Evolutionary conservation across 2,888 invertebrate species (phyloP).

Genomic region (Leptinotarsa haldemani): DNA sequence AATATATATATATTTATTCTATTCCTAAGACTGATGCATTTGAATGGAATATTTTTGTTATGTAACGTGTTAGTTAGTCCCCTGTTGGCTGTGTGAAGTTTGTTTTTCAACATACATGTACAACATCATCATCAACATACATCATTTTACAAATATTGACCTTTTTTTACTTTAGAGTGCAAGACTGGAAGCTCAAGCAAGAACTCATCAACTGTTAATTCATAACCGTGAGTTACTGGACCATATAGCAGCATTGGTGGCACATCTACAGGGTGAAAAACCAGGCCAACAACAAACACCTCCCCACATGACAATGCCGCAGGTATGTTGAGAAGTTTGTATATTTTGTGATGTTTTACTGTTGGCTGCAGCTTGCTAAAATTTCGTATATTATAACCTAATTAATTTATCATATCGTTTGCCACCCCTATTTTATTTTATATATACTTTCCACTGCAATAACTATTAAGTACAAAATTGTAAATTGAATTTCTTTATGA

Average conservation of each 20-base stretch:
- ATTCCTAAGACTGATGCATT: no score
- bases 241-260: constrained; percentile 91
- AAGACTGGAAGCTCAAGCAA: constrained; percentile 72
- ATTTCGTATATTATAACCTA: not conserved
- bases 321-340: constrained; percentile 67
- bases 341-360: not conserved
- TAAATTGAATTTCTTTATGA: no score
- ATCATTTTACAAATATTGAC: constrained; percentile 2
- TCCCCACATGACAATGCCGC: constrained; percentile 76
- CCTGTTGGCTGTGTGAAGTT: no score
- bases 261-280: constrained; percentile 89
- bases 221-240: constrained; percentile 96
- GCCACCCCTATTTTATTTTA: no score
- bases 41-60: no score
- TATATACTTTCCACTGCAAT: no score
- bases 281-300: constrained; percentile 68
- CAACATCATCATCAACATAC: no score
- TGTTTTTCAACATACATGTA: not conserved
- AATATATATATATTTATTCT: no score
- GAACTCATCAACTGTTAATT: constrained; percentile 92
- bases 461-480: no score
- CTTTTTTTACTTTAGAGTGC: constrained; percentile 57
- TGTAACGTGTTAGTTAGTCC: no score
- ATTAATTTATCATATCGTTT: no score
- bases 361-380: constrained; percentile 24